Evolutionary conservation across 2,113 vertebrate species (phyloP).

Genomic region (Dicaeum eximium): DNA sequence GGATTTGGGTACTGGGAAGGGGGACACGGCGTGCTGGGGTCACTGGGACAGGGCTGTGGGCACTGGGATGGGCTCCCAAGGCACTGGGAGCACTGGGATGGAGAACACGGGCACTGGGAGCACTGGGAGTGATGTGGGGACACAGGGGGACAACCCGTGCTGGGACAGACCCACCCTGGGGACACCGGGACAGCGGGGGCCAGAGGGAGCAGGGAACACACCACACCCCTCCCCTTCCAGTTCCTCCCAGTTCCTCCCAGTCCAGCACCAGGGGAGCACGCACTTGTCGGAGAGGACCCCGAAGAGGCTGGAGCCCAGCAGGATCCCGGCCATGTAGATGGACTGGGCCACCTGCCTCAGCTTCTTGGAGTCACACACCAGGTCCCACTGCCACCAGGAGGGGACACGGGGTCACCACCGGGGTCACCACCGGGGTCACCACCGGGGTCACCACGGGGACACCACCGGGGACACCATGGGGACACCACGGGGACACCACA

Average conservation of each 20-base stretch:
- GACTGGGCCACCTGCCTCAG: background rate
- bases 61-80: background rate
- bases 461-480: background rate
- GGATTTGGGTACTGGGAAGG: background rate
- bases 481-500: background rate
- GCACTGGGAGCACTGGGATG: background rate
- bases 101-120: background rate
- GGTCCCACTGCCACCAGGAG: background rate
- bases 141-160: background rate
- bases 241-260: background rate
- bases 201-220: no score
- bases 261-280: background rate
- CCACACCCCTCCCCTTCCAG: background rate
- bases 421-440: background rate
- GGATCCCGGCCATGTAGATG: background rate
- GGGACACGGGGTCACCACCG: background rate
- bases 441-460: accelerated
- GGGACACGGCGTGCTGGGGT: background rate
- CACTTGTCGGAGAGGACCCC: background rate
- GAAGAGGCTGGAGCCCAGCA: background rate
- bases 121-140: background rate
- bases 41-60: background rate
- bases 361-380: background rate
- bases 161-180: background rate
- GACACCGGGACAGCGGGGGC: background rate